Evolutionary conservation across 2,888 invertebrate species (phyloP).

Genomic region (Eupithecia subumbrata): DNA sequence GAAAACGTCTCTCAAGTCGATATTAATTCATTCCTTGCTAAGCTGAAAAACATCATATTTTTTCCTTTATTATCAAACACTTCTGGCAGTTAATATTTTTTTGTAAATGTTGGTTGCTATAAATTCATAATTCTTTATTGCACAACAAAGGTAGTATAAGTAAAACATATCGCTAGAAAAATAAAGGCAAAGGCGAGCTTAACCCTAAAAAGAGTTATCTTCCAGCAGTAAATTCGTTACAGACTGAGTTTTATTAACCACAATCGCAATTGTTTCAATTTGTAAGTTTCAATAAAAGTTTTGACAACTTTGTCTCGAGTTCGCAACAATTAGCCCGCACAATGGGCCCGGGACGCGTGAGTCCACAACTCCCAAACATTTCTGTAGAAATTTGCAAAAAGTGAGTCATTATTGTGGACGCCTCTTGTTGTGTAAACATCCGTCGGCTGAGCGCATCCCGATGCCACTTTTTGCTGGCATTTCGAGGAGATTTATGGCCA

Average conservation of each 20-base stretch:
- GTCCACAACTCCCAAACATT: constrained; percentile 53
- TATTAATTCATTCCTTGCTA: constrained; percentile 73
- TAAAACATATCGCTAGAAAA: too few relatives aligned
- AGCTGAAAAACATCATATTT: constrained; percentile 79
- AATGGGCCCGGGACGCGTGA: constrained; percentile 48
- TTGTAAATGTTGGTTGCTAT: constrained; percentile 27
- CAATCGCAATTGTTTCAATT: constrained; percentile 19
- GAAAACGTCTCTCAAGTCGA: constrained; percentile 57
- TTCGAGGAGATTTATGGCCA: constrained; percentile 78
- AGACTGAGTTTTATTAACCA: constrained; percentile 7
- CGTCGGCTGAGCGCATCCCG: constrained; percentile 66
- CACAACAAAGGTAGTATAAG: too few relatives aligned
- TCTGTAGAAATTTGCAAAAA: constrained; percentile 61
- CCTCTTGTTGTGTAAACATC: constrained; percentile 79
- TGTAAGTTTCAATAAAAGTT: constrained; percentile 35
- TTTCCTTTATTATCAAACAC: constrained; percentile 66
- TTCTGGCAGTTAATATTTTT: constrained; percentile 53
- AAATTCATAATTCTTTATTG: too few relatives aligned
- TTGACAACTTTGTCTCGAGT: constrained; percentile 55
- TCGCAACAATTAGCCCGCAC: constrained; percentile 45
- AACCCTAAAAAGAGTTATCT: too few relatives aligned
- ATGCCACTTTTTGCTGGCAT: constrained; percentile 67
- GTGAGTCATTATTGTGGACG: constrained; percentile 55
- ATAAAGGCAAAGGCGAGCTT: too few relatives aligned
- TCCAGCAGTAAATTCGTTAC: too few relatives aligned